Evolutionary conservation across 2,113 vertebrate species (phyloP).

Genomic region (Ammodytes dubius): DNA sequence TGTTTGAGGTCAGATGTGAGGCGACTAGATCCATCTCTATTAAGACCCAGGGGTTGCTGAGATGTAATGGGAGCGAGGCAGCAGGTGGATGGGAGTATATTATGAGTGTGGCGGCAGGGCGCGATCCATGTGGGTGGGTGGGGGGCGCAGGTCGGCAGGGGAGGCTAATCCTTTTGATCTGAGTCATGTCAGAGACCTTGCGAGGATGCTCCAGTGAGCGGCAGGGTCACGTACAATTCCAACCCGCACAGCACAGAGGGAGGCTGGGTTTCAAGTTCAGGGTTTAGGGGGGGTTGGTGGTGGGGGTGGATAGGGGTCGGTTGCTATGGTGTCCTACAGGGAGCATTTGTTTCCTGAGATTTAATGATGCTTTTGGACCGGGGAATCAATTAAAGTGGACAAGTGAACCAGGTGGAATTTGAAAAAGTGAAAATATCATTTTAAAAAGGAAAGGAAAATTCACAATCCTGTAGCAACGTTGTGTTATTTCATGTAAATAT

Average conservation of each 20-base stretch:
- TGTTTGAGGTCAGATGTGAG: constrained; percentile 66
- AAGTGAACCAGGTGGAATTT: background rate
- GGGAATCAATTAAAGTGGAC: constrained; percentile 37
- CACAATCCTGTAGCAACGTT: background rate
- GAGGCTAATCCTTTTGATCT: constrained; percentile 82
- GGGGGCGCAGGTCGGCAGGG: constrained; percentile 45
- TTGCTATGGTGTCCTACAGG: constrained; percentile 21
- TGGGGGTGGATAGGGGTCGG: background rate
- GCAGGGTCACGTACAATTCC: constrained; percentile 73
- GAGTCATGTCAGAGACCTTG: constrained; percentile 76
- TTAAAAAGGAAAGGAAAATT: background rate
- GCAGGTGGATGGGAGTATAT: constrained; percentile 48
- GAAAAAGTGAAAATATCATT: background rate
- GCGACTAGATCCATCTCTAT: constrained; percentile 78
- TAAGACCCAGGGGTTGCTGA: constrained; percentile 66
- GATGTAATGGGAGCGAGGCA: constrained; percentile 68
- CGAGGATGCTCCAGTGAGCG: constrained; percentile 76
- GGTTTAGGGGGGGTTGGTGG: constrained; percentile 12
- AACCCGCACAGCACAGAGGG: constrained; percentile 11
- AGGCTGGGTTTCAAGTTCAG: constrained; percentile 61
- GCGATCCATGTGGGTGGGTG: constrained; percentile 49
- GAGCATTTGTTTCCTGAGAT: constrained; percentile 42
- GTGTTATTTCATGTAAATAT: background rate
- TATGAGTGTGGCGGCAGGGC: constrained; percentile 42
- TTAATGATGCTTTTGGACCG: constrained; percentile 22